Evolutionary conservation across 1,140 invertebrate genomes (phyloP).

Genomic region (Cardiocondyla obscurior): DNA sequence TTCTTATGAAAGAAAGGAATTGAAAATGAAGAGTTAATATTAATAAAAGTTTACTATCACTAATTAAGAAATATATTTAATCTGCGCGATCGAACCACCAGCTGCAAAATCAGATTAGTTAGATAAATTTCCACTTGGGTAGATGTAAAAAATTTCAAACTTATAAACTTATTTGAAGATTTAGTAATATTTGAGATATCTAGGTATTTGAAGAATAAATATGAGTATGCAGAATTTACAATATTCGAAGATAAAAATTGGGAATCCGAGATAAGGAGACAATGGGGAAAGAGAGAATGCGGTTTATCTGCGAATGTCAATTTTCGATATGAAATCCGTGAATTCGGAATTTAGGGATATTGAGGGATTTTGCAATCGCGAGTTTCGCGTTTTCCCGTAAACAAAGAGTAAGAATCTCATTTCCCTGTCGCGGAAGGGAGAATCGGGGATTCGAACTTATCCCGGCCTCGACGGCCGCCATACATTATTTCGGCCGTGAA

Average conservation of each 20-base stretch:
- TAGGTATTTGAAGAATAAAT: background rate
- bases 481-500: conserved; percentile 71
- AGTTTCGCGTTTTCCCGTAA: background rate
- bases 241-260: conserved; percentile 24
- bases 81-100: too few relatives aligned
- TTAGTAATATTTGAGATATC: too few relatives aligned
- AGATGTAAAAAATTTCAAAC: background rate
- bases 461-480: conserved; percentile 50
- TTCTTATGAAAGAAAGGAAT: background rate
- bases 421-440: background rate
- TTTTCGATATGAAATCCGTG: conserved; percentile 19
- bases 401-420: conserved; percentile 19
- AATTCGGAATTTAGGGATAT: background rate
- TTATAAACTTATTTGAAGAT: background rate
- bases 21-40: background rate
- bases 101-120: too few relatives aligned
- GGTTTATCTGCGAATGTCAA: background rate
- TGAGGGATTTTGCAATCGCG: conserved; percentile 14
- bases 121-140: too few relatives aligned
- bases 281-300: background rate
- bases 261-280: background rate
- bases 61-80: too few relatives aligned
- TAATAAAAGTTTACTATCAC: too few relatives aligned
- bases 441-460: conserved; percentile 38
- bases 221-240: background rate